Evolutionary conservation across 1,140 invertebrate species (phyloP), one percentile per base, ranked within the genome.

Genomic region (Samia ricini): DNA sequence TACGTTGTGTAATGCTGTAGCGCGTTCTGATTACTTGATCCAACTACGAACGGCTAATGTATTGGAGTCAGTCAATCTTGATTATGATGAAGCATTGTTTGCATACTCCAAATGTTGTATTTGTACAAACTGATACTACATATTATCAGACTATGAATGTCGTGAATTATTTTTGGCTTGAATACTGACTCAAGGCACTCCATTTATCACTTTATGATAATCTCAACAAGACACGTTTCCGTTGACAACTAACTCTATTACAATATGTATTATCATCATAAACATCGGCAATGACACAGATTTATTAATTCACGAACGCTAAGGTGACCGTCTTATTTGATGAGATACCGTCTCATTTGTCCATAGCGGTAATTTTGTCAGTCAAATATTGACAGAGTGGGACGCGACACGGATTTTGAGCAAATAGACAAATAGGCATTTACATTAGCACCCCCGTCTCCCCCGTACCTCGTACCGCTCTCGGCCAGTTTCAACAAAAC

Each of bases 391-490:
- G 80, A 83, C 83, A 55, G 73, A 83, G 78, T 85, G 78, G 77
- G 81, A 87, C 82, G 79, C 83, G 86, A 89, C 84, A 87, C 83
- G 76, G 83, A 89, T 86, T 89, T 87, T 77, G 67, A 77, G 74
- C 73, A 84, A 88, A 88, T 79, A 88, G 70, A 82, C 79, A 80
- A 84, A 88, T 85, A 88, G 78, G 76, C 83, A 81, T 85, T 83
- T 81, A 85, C 79, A 83, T 83, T 84, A 83, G 73, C 79, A 79
- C 75, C 73, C 60, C 69, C 42, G 52, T 36, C 18, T 33, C 20
- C 66, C 55, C 57, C 62, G 36, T 60, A 10, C 36, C 51, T 5
- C 18, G n/a, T 59, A 51, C 51, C 56, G 33, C 64, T 36, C 65
- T 49, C 60, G 22, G 51, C 49, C 52, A 3, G 33, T 42, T 42